phyloP scores from a whole-genome alignment of 37 sponge, comb jelly and placozoan genomes.

The Crambe crambe region DNA sequence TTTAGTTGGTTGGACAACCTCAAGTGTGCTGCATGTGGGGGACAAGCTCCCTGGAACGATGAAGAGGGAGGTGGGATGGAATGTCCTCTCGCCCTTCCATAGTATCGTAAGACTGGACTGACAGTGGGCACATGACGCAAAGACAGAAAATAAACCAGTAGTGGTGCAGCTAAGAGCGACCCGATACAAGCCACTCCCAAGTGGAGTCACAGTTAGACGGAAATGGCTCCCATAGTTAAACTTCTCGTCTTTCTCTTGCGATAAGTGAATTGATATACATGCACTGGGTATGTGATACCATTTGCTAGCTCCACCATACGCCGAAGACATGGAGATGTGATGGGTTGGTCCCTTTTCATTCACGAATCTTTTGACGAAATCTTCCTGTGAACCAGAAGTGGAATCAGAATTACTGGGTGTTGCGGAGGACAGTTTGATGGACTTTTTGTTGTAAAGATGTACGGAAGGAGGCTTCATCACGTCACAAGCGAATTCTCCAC shows the following conservation, averaged over 20 bases:
- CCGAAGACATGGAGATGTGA: conserved; percentile 28
- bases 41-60: conserved; percentile 45
- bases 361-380: neutral
- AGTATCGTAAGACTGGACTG: conserved; percentile 44
- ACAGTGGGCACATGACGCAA: conserved; percentile 50
- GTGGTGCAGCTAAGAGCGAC: conserved; percentile 16
- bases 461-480: neutral
- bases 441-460: neutral
- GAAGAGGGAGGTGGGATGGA: conserved; percentile 21
- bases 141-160: conserved; percentile 25
- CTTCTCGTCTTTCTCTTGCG: neutral
- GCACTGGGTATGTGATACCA: conserved; percentile 15
- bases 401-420: neutral
- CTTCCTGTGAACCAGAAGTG: neutral
- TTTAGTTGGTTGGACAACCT: neutral
- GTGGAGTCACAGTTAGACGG: neutral
- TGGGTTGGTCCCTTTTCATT: neutral
- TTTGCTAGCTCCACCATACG: neutral
- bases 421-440: neutral
- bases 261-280: neutral
- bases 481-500: neutral
- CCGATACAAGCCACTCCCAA: conserved; percentile 34
- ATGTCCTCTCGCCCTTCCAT: conserved; percentile 7
- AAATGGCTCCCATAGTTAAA: neutral
- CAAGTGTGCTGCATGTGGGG: conserved; percentile 1